Base-by-base conservation (phyloP, 2,797 vertebrate genomes). In the Alcedo quadribrachys region DNA sequence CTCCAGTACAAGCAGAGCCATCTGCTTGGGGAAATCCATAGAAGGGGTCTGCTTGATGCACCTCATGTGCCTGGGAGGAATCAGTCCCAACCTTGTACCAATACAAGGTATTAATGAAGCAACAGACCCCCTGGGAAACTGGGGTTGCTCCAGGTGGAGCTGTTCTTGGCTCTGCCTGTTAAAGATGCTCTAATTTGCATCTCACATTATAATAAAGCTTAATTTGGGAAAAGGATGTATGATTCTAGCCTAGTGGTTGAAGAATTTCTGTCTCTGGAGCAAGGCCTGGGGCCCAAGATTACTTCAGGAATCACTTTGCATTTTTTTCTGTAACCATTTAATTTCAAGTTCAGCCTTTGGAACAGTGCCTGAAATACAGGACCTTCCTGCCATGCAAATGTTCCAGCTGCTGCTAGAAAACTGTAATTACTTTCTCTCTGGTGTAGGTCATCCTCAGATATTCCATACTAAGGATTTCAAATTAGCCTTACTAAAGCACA, bases 321-420 rank as follows among this genome's bases (percentile, higher is more conserved):
- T 87, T 89, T 91, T 94, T 57, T 82, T 45, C 61, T 65, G 61
- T 53, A 89, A 37, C 68, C 4, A 4, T 87, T 91, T 89, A 25
- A 87, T 93, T 91, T 91, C 37, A 91, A 85, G 42, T 55, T 91
- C 28, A 58, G 42, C 8, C 13, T 88, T 78, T 85, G 69, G 86
- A 91, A 42, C 77, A 42, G 69, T 57, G 80, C 73, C 89, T 81
- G 73, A 57, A 74, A 65, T 68, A 42, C 51, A 70, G 71, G 65
- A 65, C 18, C n/a, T 65, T 83, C 37, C 50, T 71, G 69, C 63
- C 32, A 32, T 53, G 42, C 78, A 71, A 46, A 68, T 65, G 58
- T 15, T 32, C 24, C 58, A 83, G 66, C 42, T 89, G 66, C 91
- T 75, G 62, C 62, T 83, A 66, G 80, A 78, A 89, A 81, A 75